These are phyloP conservation scores for Bellardia pandia DNA, from an alignment of 2,888 invertebrate species.

Conservation along the genomic window DNA sequence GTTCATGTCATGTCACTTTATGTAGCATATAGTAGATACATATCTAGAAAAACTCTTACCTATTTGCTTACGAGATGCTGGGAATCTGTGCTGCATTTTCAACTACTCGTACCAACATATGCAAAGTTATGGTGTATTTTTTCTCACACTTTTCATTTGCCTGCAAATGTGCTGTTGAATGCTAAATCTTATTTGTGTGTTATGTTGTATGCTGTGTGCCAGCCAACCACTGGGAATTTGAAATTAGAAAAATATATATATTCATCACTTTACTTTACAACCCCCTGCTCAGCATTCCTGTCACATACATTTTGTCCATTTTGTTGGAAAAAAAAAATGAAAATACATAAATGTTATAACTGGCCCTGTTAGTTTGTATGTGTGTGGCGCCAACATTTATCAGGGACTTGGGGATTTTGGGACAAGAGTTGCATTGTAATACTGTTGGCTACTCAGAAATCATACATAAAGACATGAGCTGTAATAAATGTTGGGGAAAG, in stretches of 20 bases:
- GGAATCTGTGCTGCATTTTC: constrained; percentile 24
- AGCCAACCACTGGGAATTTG: constrained; percentile 44
- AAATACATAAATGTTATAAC: constrained; percentile 13
- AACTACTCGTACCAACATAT: constrained; percentile 31
- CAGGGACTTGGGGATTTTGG: constrained; percentile 33
- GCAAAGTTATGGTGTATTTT: constrained; percentile 58
- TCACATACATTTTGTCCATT: constrained; percentile 25
- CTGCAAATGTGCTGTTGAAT: not conserved
- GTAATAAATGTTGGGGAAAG: not conserved
- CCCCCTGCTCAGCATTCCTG: not conserved
- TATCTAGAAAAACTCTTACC: constrained; percentile 17
- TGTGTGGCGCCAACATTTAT: not conserved
- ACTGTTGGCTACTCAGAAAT: constrained; percentile 23
- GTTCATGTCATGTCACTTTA: constrained; percentile 57
- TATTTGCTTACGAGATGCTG: constrained; percentile 2
- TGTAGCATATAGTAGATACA: not conserved
- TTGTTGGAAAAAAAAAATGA: not conserved
- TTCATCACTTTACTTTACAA: constrained; percentile 34
- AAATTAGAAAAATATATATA: constrained; percentile 50
- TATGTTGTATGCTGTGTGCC: not conserved
- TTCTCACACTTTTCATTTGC: constrained; percentile 14
- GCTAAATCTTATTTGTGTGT: not conserved
- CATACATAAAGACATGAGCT: not conserved
- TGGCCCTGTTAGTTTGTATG: not conserved
- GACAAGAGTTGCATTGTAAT: constrained; percentile 7